These are phyloP conservation scores for Micrasema longulum DNA, from an alignment of 1,140 invertebrate genomes.

Conservation along the genomic window DNA sequence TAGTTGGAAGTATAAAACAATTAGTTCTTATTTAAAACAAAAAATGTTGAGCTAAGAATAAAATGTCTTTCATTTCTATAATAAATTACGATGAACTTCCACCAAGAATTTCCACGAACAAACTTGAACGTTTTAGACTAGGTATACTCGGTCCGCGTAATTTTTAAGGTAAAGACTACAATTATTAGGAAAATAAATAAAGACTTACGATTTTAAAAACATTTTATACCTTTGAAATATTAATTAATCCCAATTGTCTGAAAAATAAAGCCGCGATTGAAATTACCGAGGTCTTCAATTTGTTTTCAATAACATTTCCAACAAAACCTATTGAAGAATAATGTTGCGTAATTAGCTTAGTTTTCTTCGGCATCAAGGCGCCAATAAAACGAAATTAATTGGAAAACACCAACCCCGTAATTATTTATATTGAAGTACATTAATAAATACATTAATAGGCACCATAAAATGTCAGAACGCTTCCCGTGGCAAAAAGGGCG, in stretches of 20 bases:
- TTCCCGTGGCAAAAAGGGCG: constrained; percentile 11
- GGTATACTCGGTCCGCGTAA: no score
- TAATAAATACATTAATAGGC: constrained; percentile 27
- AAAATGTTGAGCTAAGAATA: no score
- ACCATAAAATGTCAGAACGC: constrained; percentile 29
- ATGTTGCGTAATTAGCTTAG: constrained; percentile 9
- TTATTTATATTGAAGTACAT: constrained; percentile 23
- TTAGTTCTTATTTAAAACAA: no score
- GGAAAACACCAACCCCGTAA: constrained; percentile 17
- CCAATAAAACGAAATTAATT: constrained; percentile 31
- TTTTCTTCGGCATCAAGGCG: constrained; percentile 6
- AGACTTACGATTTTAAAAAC: background rate
- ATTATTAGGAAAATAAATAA: no score
- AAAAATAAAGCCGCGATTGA: background rate
- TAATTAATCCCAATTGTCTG: constrained; percentile 11
- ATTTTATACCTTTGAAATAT: background rate
- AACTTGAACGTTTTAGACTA: no score
- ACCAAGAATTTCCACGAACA: no score
- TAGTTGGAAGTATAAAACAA: no score
- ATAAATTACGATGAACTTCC: no score
- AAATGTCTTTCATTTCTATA: no score
- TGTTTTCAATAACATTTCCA: constrained; percentile 22
- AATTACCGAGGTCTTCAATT: constrained; percentile 9
- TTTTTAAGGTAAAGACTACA: no score
- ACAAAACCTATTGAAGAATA: constrained; percentile 29